Evolutionary conservation across 2,113 vertebrate species (phyloP).

Genomic region (Arizona elegans): DNA sequence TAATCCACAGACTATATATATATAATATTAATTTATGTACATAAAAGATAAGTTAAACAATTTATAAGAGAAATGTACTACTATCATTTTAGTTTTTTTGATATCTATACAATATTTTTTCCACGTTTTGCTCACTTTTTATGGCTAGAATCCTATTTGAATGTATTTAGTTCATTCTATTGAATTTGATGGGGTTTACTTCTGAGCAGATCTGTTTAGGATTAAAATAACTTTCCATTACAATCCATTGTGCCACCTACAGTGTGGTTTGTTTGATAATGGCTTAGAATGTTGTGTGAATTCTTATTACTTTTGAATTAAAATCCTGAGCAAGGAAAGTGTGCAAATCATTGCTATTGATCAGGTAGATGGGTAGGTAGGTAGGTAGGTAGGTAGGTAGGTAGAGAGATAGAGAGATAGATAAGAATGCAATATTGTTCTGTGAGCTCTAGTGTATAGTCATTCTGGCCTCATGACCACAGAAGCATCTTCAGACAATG

Average conservation of each 20-base stretch:
- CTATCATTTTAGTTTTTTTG: background rate
- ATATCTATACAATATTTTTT: background rate
- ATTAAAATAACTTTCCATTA: conserved; percentile 6
- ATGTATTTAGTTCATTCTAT: background rate
- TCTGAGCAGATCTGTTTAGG: background rate
- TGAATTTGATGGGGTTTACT: background rate
- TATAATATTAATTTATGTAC: background rate
- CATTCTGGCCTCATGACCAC: no score
- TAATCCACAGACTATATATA: background rate
- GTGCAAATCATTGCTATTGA: background rate
- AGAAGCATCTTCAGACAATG: no score
- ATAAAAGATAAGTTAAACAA: conserved; percentile 24
- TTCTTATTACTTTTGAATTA: background rate
- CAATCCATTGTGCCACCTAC: background rate
- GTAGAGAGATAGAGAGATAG: background rate
- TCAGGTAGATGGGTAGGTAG: background rate
- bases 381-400: no score
- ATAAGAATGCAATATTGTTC: no score
- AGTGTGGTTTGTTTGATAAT: background rate
- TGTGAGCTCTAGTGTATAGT: no score
- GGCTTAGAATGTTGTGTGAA: background rate
- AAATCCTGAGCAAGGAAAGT: background rate
- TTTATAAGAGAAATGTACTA: background rate
- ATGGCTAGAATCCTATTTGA: background rate
- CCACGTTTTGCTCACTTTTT: background rate